A percentile compares a stretch with the other conserved stretches of the same genome.
Evolutionary conservation across 2,797 vertebrate species (phyloP).

Genomic region (Rhinichthys osculus): DNA sequence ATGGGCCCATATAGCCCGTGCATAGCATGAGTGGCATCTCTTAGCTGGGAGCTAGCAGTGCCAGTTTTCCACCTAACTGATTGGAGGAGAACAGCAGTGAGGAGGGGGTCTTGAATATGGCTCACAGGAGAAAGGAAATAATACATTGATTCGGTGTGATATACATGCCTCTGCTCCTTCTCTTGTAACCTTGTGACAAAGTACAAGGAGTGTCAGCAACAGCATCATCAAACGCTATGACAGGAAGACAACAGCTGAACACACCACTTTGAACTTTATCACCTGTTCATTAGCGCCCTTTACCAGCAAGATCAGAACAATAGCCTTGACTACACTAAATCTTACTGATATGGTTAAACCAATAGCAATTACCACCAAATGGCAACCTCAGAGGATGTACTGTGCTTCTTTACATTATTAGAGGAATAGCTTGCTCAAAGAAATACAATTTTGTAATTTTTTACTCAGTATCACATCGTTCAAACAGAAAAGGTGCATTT

Average conservation of each 20-base stretch:
- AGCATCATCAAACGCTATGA: slow-evolving; percentile 12
- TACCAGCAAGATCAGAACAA: slow-evolving; percentile 27
- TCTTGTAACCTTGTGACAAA: slow-evolving; percentile 22
- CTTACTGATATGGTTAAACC: neutral
- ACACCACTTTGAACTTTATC: slow-evolving; percentile 32
- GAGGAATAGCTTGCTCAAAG: neutral
- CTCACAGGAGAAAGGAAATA: neutral
- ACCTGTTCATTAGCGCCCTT: slow-evolving; percentile 28
- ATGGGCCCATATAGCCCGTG: slow-evolving; percentile 41
- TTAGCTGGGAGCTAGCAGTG: slow-evolving; percentile 34
- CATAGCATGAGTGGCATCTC: slow-evolving; percentile 31
- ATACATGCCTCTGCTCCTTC: neutral
- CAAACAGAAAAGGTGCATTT: neutral
- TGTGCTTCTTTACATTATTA: neutral
- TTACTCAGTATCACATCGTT: neutral
- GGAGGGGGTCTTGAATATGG: neutral
- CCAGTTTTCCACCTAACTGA: neutral
- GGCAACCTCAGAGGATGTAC: neutral
- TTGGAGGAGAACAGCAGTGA: slow-evolving; percentile 19
- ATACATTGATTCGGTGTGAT: neutral
- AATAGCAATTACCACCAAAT: neutral
- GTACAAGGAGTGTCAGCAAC: neutral
- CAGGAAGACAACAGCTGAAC: slow-evolving; percentile 1
- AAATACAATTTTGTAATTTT: neutral
- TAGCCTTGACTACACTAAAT: slow-evolving; percentile 17